phyloP scores from a whole-genome alignment of 2,888 invertebrate genomes.

The Ophion slaviceki region DNA sequence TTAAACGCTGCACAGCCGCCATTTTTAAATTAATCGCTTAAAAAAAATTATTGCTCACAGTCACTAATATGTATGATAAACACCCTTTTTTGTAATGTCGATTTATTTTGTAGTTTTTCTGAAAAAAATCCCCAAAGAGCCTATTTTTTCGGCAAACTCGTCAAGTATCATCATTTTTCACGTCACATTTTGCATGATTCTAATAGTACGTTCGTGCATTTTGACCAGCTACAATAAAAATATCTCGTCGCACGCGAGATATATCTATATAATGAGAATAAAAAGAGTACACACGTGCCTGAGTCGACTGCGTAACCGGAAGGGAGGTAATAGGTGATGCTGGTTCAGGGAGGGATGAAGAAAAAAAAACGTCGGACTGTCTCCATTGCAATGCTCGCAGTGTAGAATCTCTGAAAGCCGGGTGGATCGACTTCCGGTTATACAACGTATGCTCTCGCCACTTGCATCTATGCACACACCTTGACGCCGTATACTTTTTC shows the following conservation, averaged over 20 bases:
- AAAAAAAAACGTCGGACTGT: slow-evolving; percentile 32
- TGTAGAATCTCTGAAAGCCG: slow-evolving; percentile 40
- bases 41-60: too few species aligned
- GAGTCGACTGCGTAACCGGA: slow-evolving; percentile 49
- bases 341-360: slow-evolving; percentile 31
- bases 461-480: slow-evolving; percentile 20
- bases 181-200: too few species aligned
- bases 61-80: too few species aligned
- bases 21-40: too few species aligned
- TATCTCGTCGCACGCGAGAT: not conserved
- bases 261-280: slow-evolving; percentile 3
- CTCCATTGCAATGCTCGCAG: slow-evolving; percentile 48
- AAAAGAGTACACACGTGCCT: slow-evolving; percentile 47
- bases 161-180: too few species aligned
- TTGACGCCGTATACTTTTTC: slow-evolving; percentile 54
- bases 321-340: slow-evolving; percentile 42
- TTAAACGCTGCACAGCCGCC: too few species aligned
- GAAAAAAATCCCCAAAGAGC: too few species aligned
- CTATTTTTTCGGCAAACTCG: too few species aligned
- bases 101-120: too few species aligned
- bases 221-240: slow-evolving; percentile 24
- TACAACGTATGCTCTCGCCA: slow-evolving; percentile 47
- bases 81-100: too few species aligned
- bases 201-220: not conserved
- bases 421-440: slow-evolving; percentile 66